Evolutionary conservation across 2,113 vertebrate species (phyloP).

Genomic region (Hippopotamus amphibius): DNA sequence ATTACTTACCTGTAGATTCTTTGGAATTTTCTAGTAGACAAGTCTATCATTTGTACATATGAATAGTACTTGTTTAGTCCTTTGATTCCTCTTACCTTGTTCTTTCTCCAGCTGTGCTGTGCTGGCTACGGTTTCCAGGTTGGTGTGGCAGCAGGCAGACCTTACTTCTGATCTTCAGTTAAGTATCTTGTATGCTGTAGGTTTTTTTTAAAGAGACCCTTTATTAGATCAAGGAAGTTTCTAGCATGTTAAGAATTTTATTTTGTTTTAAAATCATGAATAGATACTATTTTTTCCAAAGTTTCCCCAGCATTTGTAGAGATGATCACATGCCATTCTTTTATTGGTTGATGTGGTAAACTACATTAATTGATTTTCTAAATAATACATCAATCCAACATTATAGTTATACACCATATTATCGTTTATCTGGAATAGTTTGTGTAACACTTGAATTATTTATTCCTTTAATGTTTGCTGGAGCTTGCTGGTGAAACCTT

Average conservation of each 20-base stretch:
- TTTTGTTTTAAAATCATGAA: neutral
- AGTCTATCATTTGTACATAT: neutral
- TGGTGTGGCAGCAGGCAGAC: neutral
- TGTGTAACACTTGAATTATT: neutral
- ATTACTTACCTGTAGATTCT: neutral
- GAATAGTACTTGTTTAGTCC: neutral
- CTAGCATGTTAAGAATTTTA: neutral
- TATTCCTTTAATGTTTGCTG: neutral
- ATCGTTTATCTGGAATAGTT: neutral
- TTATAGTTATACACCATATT: neutral
- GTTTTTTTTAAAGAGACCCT: neutral
- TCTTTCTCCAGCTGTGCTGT: neutral
- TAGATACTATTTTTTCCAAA: neutral
- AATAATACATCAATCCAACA: neutral
- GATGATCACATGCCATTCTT: neutral
- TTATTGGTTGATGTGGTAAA: neutral
- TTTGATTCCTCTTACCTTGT: neutral
- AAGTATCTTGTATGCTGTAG: neutral
- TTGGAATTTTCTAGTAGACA: neutral
- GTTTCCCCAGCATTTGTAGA: neutral
- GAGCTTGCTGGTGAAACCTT: neutral
- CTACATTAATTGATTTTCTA: neutral
- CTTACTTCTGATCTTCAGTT: neutral
- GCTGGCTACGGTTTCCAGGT: neutral
- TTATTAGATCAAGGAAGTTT: neutral